Conservation (phyloP, 2,888 invertebrate species). For the Nesidiocoris tenuis region DNA sequence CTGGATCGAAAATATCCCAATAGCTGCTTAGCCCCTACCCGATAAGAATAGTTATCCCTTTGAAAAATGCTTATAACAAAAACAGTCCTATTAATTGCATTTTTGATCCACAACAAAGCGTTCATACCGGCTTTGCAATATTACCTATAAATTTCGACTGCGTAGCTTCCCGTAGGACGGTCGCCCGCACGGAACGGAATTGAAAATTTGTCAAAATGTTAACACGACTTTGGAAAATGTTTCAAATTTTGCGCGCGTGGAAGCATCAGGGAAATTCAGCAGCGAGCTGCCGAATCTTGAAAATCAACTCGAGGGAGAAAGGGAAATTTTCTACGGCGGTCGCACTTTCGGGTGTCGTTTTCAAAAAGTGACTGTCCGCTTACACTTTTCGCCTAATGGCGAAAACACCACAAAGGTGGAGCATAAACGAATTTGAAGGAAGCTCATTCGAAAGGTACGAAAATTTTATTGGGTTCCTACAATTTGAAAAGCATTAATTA, state of each 20-base stretch:
- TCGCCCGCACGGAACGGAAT: neutral
- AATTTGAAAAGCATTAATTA: too few relatives aligned
- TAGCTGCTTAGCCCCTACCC: too few relatives aligned
- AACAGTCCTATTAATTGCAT: too few relatives aligned
- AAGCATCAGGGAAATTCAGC: neutral
- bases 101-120: neutral
- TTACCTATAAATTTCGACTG: neutral
- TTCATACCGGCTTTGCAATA: neutral
- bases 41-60: too few relatives aligned
- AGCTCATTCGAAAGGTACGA: slow-evolving; percentile 38
- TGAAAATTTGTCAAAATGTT: too few relatives aligned
- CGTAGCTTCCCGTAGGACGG: neutral
- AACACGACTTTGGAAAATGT: neutral
- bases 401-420: slow-evolving; percentile 34
- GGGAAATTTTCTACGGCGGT: neutral
- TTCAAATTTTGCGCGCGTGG: neutral
- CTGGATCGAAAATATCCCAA: too few relatives aligned
- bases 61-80: too few relatives aligned
- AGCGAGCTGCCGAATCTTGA: neutral
- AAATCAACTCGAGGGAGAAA: neutral
- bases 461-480: neutral
- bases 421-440: slow-evolving; percentile 39
- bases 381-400: slow-evolving; percentile 27
- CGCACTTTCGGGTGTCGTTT: neutral
- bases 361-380: neutral